Conservation (phyloP, 35 echinoderm and acorn worm genomes). For the Ophiothrix spiculata region DNA sequence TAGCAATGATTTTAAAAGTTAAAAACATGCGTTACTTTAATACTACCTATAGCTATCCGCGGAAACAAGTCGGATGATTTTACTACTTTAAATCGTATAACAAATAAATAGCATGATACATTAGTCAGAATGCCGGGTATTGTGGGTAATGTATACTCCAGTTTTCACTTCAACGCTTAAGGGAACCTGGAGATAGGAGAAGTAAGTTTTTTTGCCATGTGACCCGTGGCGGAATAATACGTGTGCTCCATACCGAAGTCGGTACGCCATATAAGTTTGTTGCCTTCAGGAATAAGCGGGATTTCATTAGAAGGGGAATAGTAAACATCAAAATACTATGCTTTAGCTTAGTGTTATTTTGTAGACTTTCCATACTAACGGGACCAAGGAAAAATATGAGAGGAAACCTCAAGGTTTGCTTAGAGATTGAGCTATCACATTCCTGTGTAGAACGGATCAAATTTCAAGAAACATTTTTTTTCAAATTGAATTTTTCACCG, state of each 20-base stretch:
- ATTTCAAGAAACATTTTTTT: background rate
- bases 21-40: background rate
- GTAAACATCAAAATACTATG: conserved; percentile 10
- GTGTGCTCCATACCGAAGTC: conserved; percentile 5
- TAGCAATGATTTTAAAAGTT: background rate
- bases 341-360: background rate
- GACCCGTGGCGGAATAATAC: background rate
- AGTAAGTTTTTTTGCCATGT: background rate
- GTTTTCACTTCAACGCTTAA: conserved; percentile 6
- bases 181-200: background rate
- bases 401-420: background rate
- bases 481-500: conserved; percentile 10
- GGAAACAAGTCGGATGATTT: background rate
- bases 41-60: background rate
- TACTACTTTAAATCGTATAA: conserved; percentile 12
- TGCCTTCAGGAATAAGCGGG: background rate
- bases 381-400: too few relatives aligned
- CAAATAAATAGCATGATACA: conserved; percentile 16
- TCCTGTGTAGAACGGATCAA: background rate
- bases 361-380: too few relatives aligned
- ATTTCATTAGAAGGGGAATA: background rate
- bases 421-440: conserved; percentile 5
- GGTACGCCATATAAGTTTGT: conserved; percentile 9
- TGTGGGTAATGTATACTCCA: conserved; percentile 6
- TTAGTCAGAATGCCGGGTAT: background rate